Conservation (phyloP, 2,888 invertebrate genomes). For the Oeneis ivallda region DNA sequence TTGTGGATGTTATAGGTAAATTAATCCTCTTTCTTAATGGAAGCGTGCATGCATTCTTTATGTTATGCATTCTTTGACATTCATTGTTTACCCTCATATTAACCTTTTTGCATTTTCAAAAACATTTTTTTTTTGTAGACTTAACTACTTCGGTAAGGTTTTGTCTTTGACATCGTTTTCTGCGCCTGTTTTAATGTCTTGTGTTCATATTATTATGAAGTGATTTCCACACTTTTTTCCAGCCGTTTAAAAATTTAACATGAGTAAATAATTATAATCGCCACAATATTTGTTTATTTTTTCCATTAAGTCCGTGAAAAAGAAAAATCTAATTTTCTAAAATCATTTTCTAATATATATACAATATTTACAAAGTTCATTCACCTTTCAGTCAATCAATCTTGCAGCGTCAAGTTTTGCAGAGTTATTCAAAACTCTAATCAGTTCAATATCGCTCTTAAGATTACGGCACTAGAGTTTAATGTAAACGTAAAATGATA, state of each 20-base stretch:
- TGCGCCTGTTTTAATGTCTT: too few species aligned
- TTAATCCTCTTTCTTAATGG: background rate
- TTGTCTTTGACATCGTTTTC: too few species aligned
- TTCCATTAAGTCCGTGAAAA: background rate
- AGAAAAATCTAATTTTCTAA: slow-evolving; percentile 6
- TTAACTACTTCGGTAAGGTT: too few species aligned
- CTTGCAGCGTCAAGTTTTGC: slow-evolving; percentile 44
- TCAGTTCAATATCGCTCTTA: slow-evolving; percentile 35
- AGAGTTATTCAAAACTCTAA: slow-evolving; percentile 25
- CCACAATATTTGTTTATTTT: background rate
- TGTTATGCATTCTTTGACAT: too few species aligned
- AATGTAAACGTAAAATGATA: slow-evolving; percentile 24
- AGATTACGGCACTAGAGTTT: slow-evolving; percentile 18
- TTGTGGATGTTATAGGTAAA: background rate
- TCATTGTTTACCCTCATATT: too few species aligned
- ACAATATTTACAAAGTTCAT: slow-evolving; percentile 50
- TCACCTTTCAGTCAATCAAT: slow-evolving; percentile 52
- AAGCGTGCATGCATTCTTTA: too few species aligned
- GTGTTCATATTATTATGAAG: too few species aligned
- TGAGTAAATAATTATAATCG: too few species aligned
- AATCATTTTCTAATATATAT: slow-evolving; percentile 18
- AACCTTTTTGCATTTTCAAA: too few species aligned
- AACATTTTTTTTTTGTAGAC: too few species aligned
- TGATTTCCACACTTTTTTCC: too few species aligned
- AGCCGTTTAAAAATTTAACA: too few species aligned